Conservation (phyloP, 2,797 vertebrate species). For the Threskiornis aethiopicus region DNA sequence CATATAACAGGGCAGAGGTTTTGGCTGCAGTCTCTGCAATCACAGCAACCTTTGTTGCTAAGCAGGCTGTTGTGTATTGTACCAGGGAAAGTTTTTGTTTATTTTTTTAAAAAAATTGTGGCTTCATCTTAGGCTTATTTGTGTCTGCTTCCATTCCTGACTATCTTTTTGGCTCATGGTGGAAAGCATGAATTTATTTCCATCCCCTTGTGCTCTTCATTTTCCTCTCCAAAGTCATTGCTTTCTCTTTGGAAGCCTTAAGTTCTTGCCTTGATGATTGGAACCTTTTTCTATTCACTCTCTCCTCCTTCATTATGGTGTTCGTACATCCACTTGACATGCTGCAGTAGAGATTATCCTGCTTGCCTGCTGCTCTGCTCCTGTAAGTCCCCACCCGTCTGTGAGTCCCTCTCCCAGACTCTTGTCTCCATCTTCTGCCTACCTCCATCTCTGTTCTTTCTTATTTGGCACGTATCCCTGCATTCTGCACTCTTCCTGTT, state of each 20-base stretch:
- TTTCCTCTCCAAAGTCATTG: background rate
- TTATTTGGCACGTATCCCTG: background rate
- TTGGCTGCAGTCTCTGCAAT: background rate
- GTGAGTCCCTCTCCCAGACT: background rate
- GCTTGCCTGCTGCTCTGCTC: background rate
- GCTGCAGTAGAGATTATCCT: slow-evolving; percentile 8
- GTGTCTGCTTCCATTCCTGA: background rate
- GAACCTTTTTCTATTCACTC: background rate
- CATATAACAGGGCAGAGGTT: background rate
- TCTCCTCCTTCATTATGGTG: background rate
- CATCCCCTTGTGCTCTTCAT: background rate
- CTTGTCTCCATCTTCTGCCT: background rate
- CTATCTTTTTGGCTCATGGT: background rate
- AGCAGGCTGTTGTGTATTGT: slow-evolving; percentile 17
- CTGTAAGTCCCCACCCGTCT: background rate
- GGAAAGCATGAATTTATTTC: background rate
- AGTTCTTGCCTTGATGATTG: background rate
- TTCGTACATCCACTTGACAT: background rate
- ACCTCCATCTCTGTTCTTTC: background rate
- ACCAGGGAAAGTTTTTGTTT: background rate
- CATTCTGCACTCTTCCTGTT: background rate
- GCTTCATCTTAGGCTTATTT: background rate
- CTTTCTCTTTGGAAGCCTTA: background rate
- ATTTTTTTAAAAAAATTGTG: background rate
- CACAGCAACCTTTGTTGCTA: slow-evolving; percentile 53